Evolutionary conservation across 2,888 invertebrate species (phyloP).

Genomic region (Cabera pusaria): DNA sequence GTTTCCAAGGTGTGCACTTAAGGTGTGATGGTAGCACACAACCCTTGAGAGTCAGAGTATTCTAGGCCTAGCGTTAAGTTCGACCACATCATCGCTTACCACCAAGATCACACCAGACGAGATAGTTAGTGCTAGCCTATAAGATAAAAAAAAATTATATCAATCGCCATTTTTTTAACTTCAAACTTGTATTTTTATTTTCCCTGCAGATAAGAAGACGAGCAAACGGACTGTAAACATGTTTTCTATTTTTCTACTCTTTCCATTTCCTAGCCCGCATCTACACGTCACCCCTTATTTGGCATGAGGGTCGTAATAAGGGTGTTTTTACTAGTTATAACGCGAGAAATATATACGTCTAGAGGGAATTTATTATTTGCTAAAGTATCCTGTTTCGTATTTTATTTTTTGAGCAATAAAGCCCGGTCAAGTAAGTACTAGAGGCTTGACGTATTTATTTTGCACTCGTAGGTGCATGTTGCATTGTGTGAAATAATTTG

Average conservation of each 20-base stretch:
- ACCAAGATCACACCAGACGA: too few species aligned
- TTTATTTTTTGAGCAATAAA: constrained; percentile 21
- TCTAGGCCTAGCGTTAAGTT: too few species aligned
- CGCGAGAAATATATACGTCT: constrained; percentile 25
- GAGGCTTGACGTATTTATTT: constrained; percentile 16
- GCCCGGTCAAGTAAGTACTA: constrained; percentile 20
- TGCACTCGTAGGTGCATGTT: constrained; percentile 11
- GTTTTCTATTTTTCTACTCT: constrained; percentile 31
- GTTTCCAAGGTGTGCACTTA: too few species aligned
- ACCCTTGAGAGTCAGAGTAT: too few species aligned
- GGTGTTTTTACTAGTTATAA: constrained; percentile 31
- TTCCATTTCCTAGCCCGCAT: constrained; percentile 29
- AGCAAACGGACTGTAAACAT: constrained; percentile 14
- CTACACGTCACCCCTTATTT: constrained; percentile 31
- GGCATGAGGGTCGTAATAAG: constrained; percentile 32
- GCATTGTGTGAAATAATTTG: too few species aligned
- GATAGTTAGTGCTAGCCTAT: too few species aligned
- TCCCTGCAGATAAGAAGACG: constrained; percentile 5
- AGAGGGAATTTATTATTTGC: constrained; percentile 30
- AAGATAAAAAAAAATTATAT: too few species aligned
- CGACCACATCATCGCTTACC: too few species aligned
- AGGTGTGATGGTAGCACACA: too few species aligned
- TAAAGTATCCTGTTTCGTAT: constrained; percentile 30
- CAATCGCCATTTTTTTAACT: too few species aligned
- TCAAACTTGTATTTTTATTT: constrained; percentile 5